Evolutionary conservation across 2,797 vertebrate species (phyloP), one percentile per base, ranked within the genome.

Genomic region (Pteropus rufus): DNA sequence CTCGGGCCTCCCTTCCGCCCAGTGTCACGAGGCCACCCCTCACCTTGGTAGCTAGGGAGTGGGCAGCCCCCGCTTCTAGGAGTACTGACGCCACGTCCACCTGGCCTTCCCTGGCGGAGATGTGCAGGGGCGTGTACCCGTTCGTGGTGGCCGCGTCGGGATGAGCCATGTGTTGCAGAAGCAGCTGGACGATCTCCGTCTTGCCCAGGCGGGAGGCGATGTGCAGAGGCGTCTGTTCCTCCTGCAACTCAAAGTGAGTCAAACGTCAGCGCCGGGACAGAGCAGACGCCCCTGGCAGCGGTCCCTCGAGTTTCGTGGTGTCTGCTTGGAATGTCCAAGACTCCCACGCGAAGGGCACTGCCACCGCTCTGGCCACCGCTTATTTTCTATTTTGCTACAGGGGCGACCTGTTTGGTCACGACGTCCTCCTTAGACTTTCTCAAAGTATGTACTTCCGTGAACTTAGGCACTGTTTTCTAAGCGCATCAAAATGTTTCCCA

Each of bases 101-200:
- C 98, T 99, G 99, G 2, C 99, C 99, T 98, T 99, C 99, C 8
- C 99, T 98, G 94, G 99, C 99, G 0, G 99, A 99, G 98, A 99
- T 99, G 98, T 99, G 99, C 23, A 99, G 98, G 0, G 99, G 99
- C 0, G 99, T 99, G 98, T 99, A 99, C 23, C 99, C 99, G 0
- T 99, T 99, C 60, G 98, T 99, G 0, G 99, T 99, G 81, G 99
- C 99, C 0, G 99, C 99, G 5, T 99, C 99, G 0, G 99, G 99
- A 72, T 99, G 99, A 15, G 99, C 99, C 99, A 99, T 99, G 96
- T 99, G 99, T 94, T 99, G 99, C 12, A 99, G 98, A 75, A 99
- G 98, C 79, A 99, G 98, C 96, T 99, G 99, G 64, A 99, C 99
- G 0, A 99, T 99, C 98, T 99, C 99, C 0, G 99, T 99, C 98